These are phyloP conservation scores for Drosophila peninsularis DNA, from an alignment of 2,888 invertebrate genomes.

Conservation along the genomic window DNA sequence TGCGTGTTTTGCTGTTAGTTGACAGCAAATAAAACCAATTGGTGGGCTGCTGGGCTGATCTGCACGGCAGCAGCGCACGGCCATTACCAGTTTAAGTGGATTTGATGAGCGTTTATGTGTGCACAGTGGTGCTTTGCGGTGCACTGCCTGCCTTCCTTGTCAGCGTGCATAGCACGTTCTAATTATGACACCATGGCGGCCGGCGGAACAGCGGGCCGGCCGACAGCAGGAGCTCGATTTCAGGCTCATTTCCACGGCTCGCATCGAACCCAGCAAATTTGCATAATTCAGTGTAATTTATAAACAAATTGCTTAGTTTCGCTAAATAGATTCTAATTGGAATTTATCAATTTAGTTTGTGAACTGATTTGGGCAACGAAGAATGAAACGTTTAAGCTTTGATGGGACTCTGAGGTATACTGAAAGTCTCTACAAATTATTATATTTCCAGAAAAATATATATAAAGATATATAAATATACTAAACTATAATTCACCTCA, in stretches of 20 bases:
- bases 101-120: conserved; percentile 77
- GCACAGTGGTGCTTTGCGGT: conserved; percentile 23
- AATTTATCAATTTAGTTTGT: conserved; percentile 4
- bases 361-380: neutral
- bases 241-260: conserved; percentile 6
- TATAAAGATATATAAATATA: neutral
- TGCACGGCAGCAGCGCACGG: conserved; percentile 29
- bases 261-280: conserved; percentile 7
- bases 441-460: too few relatives aligned
- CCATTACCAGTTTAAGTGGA: conserved; percentile 74
- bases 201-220: neutral
- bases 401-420: too few relatives aligned
- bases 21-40: conserved; percentile 72
- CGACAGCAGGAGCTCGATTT: neutral
- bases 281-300: conserved; percentile 32
- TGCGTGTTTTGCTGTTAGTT: conserved; percentile 64
- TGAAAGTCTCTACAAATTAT: too few relatives aligned
- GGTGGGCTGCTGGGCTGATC: conserved; percentile 16
- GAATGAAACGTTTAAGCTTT: too few relatives aligned
- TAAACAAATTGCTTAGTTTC: conserved; percentile 16
- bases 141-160: neutral
- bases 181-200: conserved; percentile 61
- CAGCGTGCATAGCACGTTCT: conserved; percentile 46
- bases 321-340: conserved; percentile 10
- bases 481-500: neutral